Evolutionary conservation across 2,888 invertebrate genomes (phyloP), one percentile per base, ranked within the genome.

Genomic region (Muscina levida): DNA sequence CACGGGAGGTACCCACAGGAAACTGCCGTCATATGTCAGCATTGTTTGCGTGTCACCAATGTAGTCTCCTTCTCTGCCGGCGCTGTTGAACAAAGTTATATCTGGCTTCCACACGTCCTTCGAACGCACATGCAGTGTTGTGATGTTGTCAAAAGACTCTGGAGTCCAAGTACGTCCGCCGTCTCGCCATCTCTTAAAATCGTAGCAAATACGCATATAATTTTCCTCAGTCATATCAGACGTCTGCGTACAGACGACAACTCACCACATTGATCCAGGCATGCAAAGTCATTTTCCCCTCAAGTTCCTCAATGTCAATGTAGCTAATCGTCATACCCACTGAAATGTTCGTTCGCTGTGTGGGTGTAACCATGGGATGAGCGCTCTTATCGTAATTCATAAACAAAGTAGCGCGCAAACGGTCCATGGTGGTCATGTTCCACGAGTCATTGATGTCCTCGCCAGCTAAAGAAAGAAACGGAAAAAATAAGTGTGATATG

Each of bases 41-140:
- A 84, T 17, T 10, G 82, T 75, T 39, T 84, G 80, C 39, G 83
- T 79, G 75, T 84, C 75, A 31, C 84, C 86, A 37, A 88, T 57
- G 83, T 93, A 93, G 46, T 93, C 92, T 10, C 92, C 91, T 51
- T 91, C 92, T 44, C 93, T 92, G 8, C 92, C 92, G 1, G 94
- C 93, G 81, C 94, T 94, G 90, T 95, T 96, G 84, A 94, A 93
- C 13, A 95, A 91, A 81, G 92, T 92, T 5, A 90, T 84, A 78
- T 95, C 96, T 2, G 96, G 96, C 88, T 93, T 93, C 95, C 96
- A 97, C 84, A 96, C 91, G 87, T 95, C 95, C 88, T 94, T 94
- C 77, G 93, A 93, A 8, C 93, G 92, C 85, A 94, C 91, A 87
- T 94, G 92, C 46, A 94, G 89, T 51, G 89, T 88, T 19, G 90